Evolutionary conservation across 2,888 invertebrate genomes (phyloP), one percentile per base, ranked within the genome.

Genomic region (Troglohyphantes excavatus): DNA sequence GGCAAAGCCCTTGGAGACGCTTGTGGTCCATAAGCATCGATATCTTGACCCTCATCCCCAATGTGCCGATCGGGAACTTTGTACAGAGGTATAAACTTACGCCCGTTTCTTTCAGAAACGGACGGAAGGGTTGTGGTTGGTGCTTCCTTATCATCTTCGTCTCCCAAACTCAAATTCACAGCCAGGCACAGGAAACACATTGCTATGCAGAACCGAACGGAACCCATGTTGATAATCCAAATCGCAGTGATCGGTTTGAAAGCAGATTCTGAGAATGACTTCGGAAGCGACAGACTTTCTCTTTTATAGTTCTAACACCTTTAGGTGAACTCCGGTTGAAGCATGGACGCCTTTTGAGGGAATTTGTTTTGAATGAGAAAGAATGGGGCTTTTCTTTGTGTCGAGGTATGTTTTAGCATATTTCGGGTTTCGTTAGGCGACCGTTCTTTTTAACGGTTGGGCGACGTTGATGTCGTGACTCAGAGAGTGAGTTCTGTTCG

Each of bases 311-410:
- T 61, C 26, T 19, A 21, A 70, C 53, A 72, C 39, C 53, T 81
- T 19, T 65, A n/a, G 65, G 0, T n/a, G 27, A 73, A 21, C 59
- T 75, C 75, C 75, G 82, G 82, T 68, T 72, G 29, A 53, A 7
- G 19, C 21, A 17, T 27, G 59, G 27, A 53, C 7, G 27, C 21
- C 19, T n/a, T 21, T 46, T 33, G 21, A 19, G 29, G 27, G 81
- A 68, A 68, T 39, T 33, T 81, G 19, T 75, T 53, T 81, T 88
- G 75, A 79, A 88, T 81, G 43, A 72, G 63, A 87, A 87, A 73
- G 61, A 53, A 72, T 43, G 59, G 70, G 59, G 33, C 23, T 27
- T 75, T 39, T 23, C 72, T 63, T 84, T 70, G 63, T 75, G 43
- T 67, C 26, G 27, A 9, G 6, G 29, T 43, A 73, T 19, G 73